Evolutionary conservation across 2,797 vertebrate genomes (phyloP), one percentile per base, ranked within the genome.

Genomic region (Pipistrellus pygmaeus): DNA sequence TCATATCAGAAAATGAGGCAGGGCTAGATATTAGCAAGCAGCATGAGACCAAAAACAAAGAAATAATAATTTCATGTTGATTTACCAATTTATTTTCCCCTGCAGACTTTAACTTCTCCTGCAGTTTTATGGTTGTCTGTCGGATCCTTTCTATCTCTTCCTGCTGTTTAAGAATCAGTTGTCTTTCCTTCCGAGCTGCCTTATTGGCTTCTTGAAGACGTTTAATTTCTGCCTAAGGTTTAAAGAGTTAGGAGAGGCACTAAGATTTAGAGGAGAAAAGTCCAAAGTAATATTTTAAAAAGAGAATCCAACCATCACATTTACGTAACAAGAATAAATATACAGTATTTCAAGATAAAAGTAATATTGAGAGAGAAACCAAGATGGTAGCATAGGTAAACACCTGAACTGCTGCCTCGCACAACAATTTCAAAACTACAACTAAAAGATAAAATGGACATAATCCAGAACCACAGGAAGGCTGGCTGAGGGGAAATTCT

Each of bases 161-260:
- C 98, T 99, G 99, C 97, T 99, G 99, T 96, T 99, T 99, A 64
- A 99, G 98, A 97, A 99, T 98, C 91, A 99, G 98, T 76, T 99
- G 99, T 57, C 99, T 98, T 97, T 99, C 99, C 97, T 99, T 99
- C 75, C 99, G 98, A 53, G 99, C 99, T 80, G 99, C 99, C 97
- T 99, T 99, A 97, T 99, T 99, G 30, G 99, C 99, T 97, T 99
- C 99, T 97, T 99, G 99, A 88, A 99, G 99, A 81, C 99, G 98
- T 95, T 99, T 99, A 96, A 99, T 99, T 98, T 99, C 99, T 90
- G 99, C 99, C 99, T 99, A 97, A 44, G 38, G 62, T 94, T 53
- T 82, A 89, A 96, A 96, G 73, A 95, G 73, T 92, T 75, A 96
- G 60, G 51, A 91, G n/a, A 93, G 11, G 6, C 11, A 78, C 13